A percentile compares a stretch with the other conserved stretches of the same genome.
These are phyloP conservation scores for Girardia tigrina DNA, from an alignment of 2,888 invertebrate genomes.

Conservation along the genomic window DNA sequence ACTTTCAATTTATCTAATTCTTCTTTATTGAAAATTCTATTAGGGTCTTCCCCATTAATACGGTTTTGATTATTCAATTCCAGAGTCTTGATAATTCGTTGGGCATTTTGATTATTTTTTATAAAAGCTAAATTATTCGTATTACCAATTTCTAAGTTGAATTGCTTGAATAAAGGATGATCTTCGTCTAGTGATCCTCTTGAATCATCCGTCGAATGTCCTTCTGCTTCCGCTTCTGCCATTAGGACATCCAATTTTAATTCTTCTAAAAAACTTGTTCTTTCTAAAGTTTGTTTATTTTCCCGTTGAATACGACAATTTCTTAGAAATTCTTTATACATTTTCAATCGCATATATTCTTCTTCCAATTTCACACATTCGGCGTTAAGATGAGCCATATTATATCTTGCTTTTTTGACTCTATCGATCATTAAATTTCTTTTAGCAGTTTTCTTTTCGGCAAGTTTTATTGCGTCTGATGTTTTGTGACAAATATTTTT, in stretches of 20 bases:
- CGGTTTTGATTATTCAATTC: no score
- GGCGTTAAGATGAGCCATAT: constrained; percentile 1
- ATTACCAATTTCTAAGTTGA: background rate
- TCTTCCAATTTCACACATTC: constrained; percentile 9
- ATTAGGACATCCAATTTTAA: constrained; percentile 4
- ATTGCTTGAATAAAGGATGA: no score
- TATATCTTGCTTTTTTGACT: background rate
- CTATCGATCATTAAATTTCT: background rate
- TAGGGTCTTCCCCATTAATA: no score
- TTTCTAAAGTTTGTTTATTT: background rate
- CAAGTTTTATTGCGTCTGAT: background rate
- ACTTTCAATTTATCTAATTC: background rate
- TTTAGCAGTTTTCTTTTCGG: background rate
- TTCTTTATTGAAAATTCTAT: background rate
- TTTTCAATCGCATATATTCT: constrained; percentile 12
- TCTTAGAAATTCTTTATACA: background rate
- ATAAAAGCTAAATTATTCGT: no score
- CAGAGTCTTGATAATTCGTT: no score
- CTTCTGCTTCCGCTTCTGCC: background rate
- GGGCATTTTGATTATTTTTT: no score
- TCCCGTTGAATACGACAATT: background rate
- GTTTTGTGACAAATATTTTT: constrained; percentile 13
- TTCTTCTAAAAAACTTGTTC: background rate
- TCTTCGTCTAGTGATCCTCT: no score
- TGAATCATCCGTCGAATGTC: no score